Base-by-base conservation (phyloP, 2,888 invertebrate species). In the Tachina lurida region DNA sequence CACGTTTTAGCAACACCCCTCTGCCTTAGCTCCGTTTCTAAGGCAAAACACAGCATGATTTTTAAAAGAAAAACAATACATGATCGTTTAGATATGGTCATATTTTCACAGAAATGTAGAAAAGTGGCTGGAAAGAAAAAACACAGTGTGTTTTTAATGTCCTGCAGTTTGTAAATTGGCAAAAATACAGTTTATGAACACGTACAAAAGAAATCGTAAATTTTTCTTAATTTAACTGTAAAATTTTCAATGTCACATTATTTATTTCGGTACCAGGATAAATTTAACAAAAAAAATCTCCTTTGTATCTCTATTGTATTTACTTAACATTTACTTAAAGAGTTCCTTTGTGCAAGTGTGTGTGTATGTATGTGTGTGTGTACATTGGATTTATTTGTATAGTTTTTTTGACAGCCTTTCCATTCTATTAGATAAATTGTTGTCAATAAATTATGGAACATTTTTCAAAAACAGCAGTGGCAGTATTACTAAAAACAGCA, bases 171-270 rank as follows among this genome's bases (percentile, higher is more conserved):
- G 39, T 65, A 47, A 56, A 62, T 56, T 75, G 81, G 68, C 41
- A 84, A 54, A 78, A 41, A 49, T 39, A 47, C 13, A 7, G 10
- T 47, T 41, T 39, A 49, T 54, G n/a, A 31, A 31, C 19, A 17
- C 10, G 8, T 17, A 41, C 10, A 56, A 15, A 78, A 82, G 82
- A 22, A 22, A 67, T 56, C 65, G 71, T 65, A 62, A 31, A 81
- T 86, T 85, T 84, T 84, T 52, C 87, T 82, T 80, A 79, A 80
- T 75, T 81, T 82, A 84, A 87, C 84, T 86, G 88, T 87, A 87
- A 89, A 90, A 91, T 90, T 91, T 90, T 90, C 89, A 91, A 91
- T 90, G 91, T 90, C 91, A 91, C 88, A 89, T 89, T 89, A 87
- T 89, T 73, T 89, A 89, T 87, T 86, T 77, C 54, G 58, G 19